Percentiles rank a stretch among this genome's conserved stretches.
These are phyloP conservation scores for Takifugu bimaculatus DNA, from an alignment of 2,113 vertebrate species.

Conservation along the genomic window DNA sequence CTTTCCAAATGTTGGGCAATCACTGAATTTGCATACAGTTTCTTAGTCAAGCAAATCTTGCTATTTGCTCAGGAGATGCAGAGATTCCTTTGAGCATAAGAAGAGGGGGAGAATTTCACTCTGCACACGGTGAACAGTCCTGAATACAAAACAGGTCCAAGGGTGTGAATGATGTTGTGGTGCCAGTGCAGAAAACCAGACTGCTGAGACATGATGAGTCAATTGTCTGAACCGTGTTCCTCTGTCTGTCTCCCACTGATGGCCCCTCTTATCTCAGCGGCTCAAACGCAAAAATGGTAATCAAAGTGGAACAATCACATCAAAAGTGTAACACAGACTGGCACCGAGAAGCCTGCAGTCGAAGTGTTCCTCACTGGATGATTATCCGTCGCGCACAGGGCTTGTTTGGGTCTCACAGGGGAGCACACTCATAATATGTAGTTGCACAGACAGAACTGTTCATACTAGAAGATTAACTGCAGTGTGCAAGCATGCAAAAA, in stretches of 20 bases:
- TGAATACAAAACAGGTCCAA: slow-evolving; percentile 15
- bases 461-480: slow-evolving; percentile 38
- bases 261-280: slow-evolving; percentile 27
- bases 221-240: slow-evolving; percentile 17
- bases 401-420: slow-evolving; percentile 8
- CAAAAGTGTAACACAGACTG: slow-evolving; percentile 55
- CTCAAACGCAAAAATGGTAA: slow-evolving; percentile 63
- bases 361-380: slow-evolving; percentile 60
- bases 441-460: slow-evolving; percentile 24
- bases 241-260: slow-evolving; percentile 17
- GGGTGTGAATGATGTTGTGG: slow-evolving; percentile 16
- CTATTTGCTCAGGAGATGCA: slow-evolving; percentile 6
- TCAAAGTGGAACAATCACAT: slow-evolving; percentile 59
- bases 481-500: slow-evolving; percentile 11
- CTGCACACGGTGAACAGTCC: slow-evolving; percentile 6
- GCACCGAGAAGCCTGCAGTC: slow-evolving; percentile 56
- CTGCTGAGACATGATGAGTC: slow-evolving; percentile 44
- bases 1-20: slow-evolving; percentile 15
- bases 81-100: slow-evolving; percentile 42
- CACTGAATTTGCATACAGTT: slow-evolving; percentile 23
- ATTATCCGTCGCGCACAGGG: slow-evolving; percentile 44
- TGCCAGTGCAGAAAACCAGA: neutral
- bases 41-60: slow-evolving; percentile 11
- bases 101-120: slow-evolving; percentile 16
- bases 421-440: neutral